phyloP scores from a whole-genome alignment of 2,888 invertebrate species.

The Caenorhabditis sp. region DNA sequence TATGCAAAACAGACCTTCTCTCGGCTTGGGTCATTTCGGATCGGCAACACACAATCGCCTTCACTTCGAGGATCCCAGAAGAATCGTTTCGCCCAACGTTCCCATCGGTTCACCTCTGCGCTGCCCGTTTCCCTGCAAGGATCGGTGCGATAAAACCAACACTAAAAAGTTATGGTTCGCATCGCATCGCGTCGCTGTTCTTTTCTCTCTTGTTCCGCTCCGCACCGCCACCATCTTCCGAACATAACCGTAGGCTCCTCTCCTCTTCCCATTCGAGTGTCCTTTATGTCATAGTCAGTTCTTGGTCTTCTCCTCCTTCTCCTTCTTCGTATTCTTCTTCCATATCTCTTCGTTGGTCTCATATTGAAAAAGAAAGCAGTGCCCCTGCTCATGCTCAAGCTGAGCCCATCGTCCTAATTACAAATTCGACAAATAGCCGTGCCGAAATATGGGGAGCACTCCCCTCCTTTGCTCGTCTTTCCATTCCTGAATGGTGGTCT shows the following conservation, averaged over 20 bases:
- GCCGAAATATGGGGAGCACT: conserved; percentile 18
- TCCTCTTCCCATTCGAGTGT: too few species aligned
- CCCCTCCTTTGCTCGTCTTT: conserved; percentile 20
- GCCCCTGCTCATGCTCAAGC: conserved; percentile 52
- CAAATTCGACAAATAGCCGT: conserved; percentile 57
- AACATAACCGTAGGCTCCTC: neutral
- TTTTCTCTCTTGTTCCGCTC: neutral
- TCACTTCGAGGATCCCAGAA: neutral
- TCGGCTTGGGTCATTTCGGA: neutral
- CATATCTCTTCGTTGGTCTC: conserved; percentile 24
- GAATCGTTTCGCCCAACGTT: neutral
- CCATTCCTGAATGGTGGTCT: conserved; percentile 32
- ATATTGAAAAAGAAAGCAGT: conserved; percentile 25
- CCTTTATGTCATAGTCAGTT: conserved; percentile 23
- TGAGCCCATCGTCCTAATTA: conserved; percentile 60
- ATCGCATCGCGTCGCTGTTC: too few species aligned
- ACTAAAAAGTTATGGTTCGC: conserved; percentile 45
- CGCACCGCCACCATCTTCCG: neutral
- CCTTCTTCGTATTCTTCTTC: too few species aligned
- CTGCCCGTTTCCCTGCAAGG: neutral
- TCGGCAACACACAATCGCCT: too few species aligned
- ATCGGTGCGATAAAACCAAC: conserved; percentile 13
- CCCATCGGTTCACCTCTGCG: neutral
- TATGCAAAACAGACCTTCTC: conserved; percentile 34
- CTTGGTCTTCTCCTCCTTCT: too few species aligned